A percentile compares a stretch with the other conserved stretches of the same genome.
These are phyloP conservation scores for Lithophane socia DNA, from an alignment of 2,888 invertebrate genomes.

Conservation along the genomic window DNA sequence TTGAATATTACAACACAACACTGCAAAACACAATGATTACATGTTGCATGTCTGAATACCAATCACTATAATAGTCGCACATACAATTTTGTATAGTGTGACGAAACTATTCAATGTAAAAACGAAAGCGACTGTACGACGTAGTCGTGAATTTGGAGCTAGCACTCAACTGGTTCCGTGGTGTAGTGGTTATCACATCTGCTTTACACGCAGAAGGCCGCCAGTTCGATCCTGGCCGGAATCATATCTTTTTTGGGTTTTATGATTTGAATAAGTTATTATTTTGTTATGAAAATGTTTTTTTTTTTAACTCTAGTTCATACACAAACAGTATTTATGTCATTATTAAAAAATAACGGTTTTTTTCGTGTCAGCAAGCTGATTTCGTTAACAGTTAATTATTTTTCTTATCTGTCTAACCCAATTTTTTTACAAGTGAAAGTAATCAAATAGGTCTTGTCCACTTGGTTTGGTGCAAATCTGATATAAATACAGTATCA, in stretches of 20 bases:
- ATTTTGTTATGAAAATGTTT: not conserved
- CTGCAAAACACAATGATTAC: conserved; percentile 38
- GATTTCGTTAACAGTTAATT: not conserved
- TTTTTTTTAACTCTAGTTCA: not conserved
- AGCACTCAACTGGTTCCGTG: conserved; percentile 90
- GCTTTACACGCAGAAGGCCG: conserved; percentile 92
- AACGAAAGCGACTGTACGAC: conserved; percentile 50
- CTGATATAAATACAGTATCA: not conserved
- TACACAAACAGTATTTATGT: too few relatives aligned
- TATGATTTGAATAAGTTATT: not conserved
- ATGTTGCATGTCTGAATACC: conserved; percentile 49
- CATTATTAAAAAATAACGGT: not conserved
- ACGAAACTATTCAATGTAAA: conserved; percentile 29
- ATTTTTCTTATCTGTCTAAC: not conserved
- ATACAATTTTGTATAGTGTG: conserved; percentile 29
- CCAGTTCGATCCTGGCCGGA: conserved; percentile 90
- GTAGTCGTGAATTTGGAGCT: conserved; percentile 7
- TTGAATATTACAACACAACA: conserved; percentile 49
- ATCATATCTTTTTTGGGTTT: conserved; percentile 78
- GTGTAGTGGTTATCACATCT: conserved; percentile 97
- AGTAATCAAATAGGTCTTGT: not conserved
- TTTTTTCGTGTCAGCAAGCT: too few relatives aligned
- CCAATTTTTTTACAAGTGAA: not conserved
- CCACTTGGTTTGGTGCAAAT: not conserved
- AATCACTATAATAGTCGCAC: conserved; percentile 27